phyloP scores from a whole-genome alignment of 2,888 invertebrate genomes.

The Stegana nigrithorax region DNA sequence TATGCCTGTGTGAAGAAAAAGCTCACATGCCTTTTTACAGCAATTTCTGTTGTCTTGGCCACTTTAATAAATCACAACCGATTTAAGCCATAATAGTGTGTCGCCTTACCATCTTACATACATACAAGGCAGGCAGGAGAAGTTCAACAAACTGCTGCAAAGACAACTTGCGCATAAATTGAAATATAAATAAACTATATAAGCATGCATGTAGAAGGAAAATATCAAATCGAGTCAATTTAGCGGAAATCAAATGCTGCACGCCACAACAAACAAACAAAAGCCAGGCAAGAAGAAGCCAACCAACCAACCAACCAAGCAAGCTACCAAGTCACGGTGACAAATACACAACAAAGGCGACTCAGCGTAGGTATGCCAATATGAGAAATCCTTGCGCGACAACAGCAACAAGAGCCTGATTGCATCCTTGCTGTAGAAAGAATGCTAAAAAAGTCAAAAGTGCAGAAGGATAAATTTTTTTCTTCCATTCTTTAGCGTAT shows the following conservation, averaged over 20 bases:
- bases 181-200: slow-evolving; percentile 42
- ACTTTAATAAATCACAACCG: no score
- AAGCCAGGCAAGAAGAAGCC: neutral
- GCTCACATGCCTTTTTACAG: no score
- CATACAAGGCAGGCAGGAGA: no score
- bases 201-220: slow-evolving; percentile 9
- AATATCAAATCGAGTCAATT: slow-evolving; percentile 51
- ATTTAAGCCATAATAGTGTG: no score
- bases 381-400: slow-evolving; percentile 3
- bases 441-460: slow-evolving; percentile 18
- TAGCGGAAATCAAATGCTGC: slow-evolving; percentile 47
- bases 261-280: slow-evolving; percentile 18
- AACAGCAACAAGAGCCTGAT: neutral
- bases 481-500: neutral
- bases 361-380: slow-evolving; percentile 6
- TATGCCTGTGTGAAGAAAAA: no score
- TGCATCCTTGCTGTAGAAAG: neutral
- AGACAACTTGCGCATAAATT: slow-evolving; percentile 3
- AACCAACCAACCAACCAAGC: neutral
- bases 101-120: no score
- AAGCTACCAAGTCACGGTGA: neutral
- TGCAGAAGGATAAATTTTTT: slow-evolving; percentile 10
- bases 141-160: slow-evolving; percentile 18
- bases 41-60: no score
- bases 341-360: no score